phyloP scores from a whole-genome alignment of 1,140 invertebrate genomes.

The Lineus longissimus region DNA sequence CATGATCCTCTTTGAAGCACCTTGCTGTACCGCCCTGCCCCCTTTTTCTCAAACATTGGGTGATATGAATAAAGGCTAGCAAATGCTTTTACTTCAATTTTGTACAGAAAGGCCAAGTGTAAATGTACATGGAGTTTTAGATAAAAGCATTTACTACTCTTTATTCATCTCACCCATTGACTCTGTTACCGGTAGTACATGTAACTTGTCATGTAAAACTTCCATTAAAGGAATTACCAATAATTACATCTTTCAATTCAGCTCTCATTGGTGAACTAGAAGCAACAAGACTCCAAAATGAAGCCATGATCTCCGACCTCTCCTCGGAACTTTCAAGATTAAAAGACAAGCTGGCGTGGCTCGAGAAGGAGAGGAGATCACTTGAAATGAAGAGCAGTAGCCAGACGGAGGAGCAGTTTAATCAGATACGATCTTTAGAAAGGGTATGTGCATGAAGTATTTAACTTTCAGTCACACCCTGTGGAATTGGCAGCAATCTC shows the following conservation, averaged over 20 bases:
- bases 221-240: no score
- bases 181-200: neutral
- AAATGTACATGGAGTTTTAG: no score
- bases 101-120: no score
- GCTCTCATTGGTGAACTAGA: conserved; percentile 40
- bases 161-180: neutral
- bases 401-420: conserved; percentile 25
- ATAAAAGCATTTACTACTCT: no score
- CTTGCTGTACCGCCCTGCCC: no score
- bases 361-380: conserved; percentile 32
- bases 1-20: no score
- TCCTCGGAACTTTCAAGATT: conserved; percentile 30
- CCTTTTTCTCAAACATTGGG: no score
- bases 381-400: conserved; percentile 27
- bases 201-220: no score
- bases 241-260: conserved; percentile 13
- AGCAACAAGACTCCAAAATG: conserved; percentile 40
- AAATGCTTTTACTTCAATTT: no score
- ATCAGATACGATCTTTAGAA: conserved; percentile 34
- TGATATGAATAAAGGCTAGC: no score
- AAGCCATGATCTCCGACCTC: conserved; percentile 33
- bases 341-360: conserved; percentile 26
- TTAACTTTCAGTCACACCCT: conserved; percentile 3
- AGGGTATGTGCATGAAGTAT: conserved; percentile 26
- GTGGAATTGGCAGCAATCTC: no score